Percentiles rank a stretch among this genome's conserved stretches.
phyloP scores from a whole-genome alignment of 2,888 invertebrate genomes.

The Buathra laborator region DNA sequence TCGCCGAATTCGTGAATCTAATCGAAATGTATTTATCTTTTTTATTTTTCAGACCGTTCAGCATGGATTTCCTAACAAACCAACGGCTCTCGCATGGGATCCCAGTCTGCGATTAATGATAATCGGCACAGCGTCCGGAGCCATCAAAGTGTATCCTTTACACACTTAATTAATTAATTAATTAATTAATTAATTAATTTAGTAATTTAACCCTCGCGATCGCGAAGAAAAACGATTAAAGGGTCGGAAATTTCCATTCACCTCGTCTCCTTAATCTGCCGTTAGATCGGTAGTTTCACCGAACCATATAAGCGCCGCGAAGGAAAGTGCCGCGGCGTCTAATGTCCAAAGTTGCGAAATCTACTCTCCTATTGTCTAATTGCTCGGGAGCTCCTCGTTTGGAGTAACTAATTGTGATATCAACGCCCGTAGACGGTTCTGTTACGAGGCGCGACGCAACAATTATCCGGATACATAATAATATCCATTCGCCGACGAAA shows the following conservation, averaged over 20 bases:
- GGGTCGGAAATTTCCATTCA: too few relatives aligned
- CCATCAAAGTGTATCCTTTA: conserved; percentile 92
- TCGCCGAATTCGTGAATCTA: neutral
- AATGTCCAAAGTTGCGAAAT: conserved; percentile 44
- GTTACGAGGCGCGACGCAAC: conserved; percentile 3
- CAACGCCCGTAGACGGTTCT: neutral
- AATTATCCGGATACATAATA: conserved; percentile 17
- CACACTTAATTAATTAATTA: conserved; percentile 80
- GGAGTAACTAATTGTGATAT: conserved; percentile 38
- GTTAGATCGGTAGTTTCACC: conserved; percentile 16
- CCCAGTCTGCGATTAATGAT: conserved; percentile 94
- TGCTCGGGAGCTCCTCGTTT: neutral
- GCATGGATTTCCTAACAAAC: conserved; percentile 99
- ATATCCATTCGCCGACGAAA: conserved; percentile 8
- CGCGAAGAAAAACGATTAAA: too few relatives aligned
- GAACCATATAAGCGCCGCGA: neutral
- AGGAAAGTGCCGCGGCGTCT: neutral
- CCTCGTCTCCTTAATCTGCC: neutral
- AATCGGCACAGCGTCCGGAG: conserved; percentile 97
- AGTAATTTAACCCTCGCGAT: too few relatives aligned
- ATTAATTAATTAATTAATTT: neutral
- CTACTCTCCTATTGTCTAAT: conserved; percentile 12
- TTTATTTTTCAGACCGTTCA: conserved; percentile 92
- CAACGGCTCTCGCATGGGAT: conserved; percentile 97
- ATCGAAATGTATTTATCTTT: conserved; percentile 31